phyloP scores from a whole-genome alignment of 1,140 invertebrate genomes.

The Vollenhovia emeryi region DNA sequence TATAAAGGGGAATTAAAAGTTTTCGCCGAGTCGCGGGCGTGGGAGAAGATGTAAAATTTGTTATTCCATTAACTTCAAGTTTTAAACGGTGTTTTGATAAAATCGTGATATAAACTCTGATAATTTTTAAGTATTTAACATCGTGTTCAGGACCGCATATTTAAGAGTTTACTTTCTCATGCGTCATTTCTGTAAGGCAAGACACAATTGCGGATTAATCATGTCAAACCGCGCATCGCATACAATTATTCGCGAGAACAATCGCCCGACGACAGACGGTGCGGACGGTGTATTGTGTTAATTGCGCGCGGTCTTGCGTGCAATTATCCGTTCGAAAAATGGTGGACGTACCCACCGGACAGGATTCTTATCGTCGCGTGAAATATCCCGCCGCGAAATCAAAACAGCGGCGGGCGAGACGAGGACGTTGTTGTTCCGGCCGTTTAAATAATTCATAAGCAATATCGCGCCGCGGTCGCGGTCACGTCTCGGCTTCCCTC shows the following conservation, averaged over 20 bases:
- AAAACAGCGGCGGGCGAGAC: slow-evolving; percentile 17
- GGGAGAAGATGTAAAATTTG: neutral
- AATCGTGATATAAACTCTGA: neutral
- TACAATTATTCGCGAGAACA: neutral
- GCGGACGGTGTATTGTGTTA: no score
- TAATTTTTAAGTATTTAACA: neutral
- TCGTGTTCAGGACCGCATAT: neutral
- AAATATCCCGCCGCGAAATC: neutral
- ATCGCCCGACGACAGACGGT: neutral
- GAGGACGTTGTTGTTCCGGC: slow-evolving; percentile 69
- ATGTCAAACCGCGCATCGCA: neutral
- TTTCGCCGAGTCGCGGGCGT: neutral
- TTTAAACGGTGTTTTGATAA: neutral
- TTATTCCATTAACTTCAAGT: neutral
- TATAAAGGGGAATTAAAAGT: neutral
- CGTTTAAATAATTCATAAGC: slow-evolving; percentile 85
- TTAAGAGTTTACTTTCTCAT: neutral
- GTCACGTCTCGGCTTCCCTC: slow-evolving; percentile 81
- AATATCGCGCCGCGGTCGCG: slow-evolving; percentile 80
- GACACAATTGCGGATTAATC: neutral
- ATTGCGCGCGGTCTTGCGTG: neutral
- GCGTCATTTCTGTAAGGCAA: neutral
- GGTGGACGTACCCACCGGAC: neutral
- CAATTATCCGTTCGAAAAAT: neutral
- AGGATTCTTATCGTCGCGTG: neutral